These are phyloP conservation scores for Odocoileus hemionus DNA, from an alignment of 2,113 vertebrate genomes.

Conservation along the genomic window DNA sequence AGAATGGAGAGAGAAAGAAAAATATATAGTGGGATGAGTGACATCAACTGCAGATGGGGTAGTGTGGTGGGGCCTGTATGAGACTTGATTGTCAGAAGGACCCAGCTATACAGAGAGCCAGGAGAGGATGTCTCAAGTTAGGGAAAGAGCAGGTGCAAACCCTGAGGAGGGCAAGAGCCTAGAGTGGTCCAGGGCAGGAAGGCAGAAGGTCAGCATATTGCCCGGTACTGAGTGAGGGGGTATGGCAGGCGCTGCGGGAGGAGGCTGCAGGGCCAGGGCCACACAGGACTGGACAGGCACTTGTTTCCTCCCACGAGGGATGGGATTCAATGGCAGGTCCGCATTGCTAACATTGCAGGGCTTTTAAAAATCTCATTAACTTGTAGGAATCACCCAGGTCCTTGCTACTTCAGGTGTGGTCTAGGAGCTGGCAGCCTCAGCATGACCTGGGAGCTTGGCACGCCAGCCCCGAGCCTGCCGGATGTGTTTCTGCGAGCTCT, in stretches of 20 bases:
- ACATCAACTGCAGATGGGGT: neutral
- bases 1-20: neutral
- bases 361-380: neutral
- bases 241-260: neutral
- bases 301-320: neutral
- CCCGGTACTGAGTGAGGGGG: neutral
- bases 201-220: neutral
- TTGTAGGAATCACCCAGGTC: neutral
- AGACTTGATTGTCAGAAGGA: neutral
- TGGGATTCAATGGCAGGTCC: neutral
- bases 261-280: neutral
- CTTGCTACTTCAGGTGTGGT: neutral
- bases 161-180: neutral
- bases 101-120: neutral
- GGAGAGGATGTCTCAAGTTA: neutral
- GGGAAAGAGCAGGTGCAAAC: neutral
- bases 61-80: neutral
- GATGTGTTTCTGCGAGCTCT: neutral
- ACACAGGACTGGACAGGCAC: neutral
- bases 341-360: neutral
- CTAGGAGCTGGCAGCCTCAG: neutral
- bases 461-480: rapidly evolving
- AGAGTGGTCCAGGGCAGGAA: neutral
- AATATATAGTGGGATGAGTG: neutral
- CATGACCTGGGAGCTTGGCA: neutral